These are phyloP conservation scores for Lycocorax pyrrhopterus DNA, from an alignment of 2,113 vertebrate species.

Conservation along the genomic window DNA sequence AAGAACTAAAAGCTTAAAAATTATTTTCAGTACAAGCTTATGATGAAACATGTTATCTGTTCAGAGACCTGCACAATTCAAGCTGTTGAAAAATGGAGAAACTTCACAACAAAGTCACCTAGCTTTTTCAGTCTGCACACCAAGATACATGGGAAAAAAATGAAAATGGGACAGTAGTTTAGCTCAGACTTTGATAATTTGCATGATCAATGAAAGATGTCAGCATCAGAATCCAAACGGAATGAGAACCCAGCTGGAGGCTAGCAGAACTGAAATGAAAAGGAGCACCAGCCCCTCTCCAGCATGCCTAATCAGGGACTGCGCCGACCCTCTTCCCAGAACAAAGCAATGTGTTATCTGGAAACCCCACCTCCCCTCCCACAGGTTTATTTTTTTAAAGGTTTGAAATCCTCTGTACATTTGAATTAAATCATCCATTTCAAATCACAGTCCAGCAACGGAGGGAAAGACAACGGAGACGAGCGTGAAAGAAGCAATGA, in stretches of 20 bases:
- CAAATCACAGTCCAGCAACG: background rate
- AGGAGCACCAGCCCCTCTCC: background rate
- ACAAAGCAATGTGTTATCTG: background rate
- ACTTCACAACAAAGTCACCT: background rate
- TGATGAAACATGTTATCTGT: background rate
- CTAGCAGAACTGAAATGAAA: background rate
- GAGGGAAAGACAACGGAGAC: background rate
- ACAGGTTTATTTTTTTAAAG: background rate
- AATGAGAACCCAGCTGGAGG: background rate
- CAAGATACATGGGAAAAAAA: background rate
- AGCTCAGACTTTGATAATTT: constrained; percentile 6
- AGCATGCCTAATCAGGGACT: background rate
- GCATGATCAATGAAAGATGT: constrained; percentile 23
- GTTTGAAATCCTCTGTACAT: background rate
- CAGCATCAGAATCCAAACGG: background rate
- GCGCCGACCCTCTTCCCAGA: background rate
- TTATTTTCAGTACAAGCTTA: background rate
- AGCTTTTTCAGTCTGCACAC: background rate
- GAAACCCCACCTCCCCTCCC: background rate
- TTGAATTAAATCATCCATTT: background rate
- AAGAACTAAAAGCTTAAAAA: background rate
- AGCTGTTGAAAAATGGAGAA: background rate
- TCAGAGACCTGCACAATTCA: background rate
- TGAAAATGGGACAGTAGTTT: background rate
- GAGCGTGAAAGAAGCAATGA: background rate